phyloP scores from a whole-genome alignment of 2,888 invertebrate species.

The Sesia bembeciformis region DNA sequence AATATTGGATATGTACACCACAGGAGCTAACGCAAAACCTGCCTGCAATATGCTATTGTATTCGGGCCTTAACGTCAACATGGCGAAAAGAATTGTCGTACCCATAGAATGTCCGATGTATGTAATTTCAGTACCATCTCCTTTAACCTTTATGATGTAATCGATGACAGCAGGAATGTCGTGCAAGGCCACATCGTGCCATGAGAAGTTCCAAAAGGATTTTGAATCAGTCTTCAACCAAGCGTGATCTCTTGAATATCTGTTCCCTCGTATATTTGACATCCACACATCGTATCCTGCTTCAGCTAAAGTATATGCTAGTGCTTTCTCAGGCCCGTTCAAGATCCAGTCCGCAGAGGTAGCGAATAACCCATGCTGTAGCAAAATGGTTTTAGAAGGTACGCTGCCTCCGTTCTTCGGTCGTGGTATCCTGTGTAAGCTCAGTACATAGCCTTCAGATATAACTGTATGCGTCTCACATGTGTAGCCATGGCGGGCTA shows the following conservation, averaged over 20 bases:
- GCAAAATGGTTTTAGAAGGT: conserved; percentile 62
- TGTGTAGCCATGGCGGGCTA: conserved; percentile 75
- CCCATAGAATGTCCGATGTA: conserved; percentile 96
- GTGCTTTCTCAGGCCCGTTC: conserved; percentile 77
- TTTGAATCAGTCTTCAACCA: conserved; percentile 68
- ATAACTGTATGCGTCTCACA: conserved; percentile 81
- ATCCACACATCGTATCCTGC: conserved; percentile 87
- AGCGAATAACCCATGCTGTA: conserved; percentile 88
- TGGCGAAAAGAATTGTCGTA: conserved; percentile 82
- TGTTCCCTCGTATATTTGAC: conserved; percentile 87
- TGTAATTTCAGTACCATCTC: conserved; percentile 45
- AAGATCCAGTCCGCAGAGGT: conserved; percentile 87
- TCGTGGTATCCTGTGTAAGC: conserved; percentile 85
- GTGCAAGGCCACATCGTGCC: conserved; percentile 89
- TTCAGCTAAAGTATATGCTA: conserved; percentile 80
- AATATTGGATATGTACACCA: conserved; percentile 78
- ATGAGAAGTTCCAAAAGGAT: conserved; percentile 84
- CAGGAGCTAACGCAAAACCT: conserved; percentile 80
- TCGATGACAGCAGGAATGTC: conserved; percentile 92
- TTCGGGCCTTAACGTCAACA: conserved; percentile 79
- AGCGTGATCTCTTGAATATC: conserved; percentile 79
- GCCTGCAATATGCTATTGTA: conserved; percentile 77
- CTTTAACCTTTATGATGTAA: conserved; percentile 60
- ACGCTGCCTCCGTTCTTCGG: conserved; percentile 35
- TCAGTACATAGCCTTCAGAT: conserved; percentile 89